These are phyloP conservation scores for Gastrophryne carolinensis DNA, from an alignment of 2,797 vertebrate species.

Conservation along the genomic window DNA sequence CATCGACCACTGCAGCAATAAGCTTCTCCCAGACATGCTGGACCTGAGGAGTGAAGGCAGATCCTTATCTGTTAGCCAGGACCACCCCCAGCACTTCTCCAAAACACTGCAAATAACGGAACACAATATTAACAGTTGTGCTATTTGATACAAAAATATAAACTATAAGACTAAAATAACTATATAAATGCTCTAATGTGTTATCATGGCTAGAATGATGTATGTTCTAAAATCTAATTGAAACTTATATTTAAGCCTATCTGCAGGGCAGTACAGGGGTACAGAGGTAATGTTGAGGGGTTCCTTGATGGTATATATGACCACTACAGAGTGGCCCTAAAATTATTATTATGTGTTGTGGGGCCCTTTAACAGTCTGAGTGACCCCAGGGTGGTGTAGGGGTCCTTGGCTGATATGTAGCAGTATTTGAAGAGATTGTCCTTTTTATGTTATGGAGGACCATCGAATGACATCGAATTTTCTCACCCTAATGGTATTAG, in stretches of 20 bases:
- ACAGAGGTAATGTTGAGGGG: background rate
- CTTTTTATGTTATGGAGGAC: too few species aligned
- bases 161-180: too few species aligned
- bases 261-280: background rate
- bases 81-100: constrained; percentile 65
- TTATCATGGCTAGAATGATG: background rate
- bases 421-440: too few species aligned
- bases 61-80: constrained; percentile 66
- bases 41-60: constrained; percentile 62
- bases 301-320: background rate
- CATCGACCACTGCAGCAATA: constrained; percentile 70
- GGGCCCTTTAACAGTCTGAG: too few species aligned
- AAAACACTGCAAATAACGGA: constrained; percentile 64
- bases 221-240: background rate
- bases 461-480: too few species aligned
- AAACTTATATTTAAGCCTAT: background rate
- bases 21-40: constrained; percentile 74
- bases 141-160: background rate
- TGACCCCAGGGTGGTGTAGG: too few species aligned
- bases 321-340: too few species aligned
- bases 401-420: too few species aligned
- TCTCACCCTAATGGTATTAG: too few species aligned
- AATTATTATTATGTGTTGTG: too few species aligned
- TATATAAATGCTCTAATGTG: background rate
- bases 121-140: background rate